phyloP scores from a whole-genome alignment of 2,113 vertebrate species.

The Dascyllus trimaculatus region DNA sequence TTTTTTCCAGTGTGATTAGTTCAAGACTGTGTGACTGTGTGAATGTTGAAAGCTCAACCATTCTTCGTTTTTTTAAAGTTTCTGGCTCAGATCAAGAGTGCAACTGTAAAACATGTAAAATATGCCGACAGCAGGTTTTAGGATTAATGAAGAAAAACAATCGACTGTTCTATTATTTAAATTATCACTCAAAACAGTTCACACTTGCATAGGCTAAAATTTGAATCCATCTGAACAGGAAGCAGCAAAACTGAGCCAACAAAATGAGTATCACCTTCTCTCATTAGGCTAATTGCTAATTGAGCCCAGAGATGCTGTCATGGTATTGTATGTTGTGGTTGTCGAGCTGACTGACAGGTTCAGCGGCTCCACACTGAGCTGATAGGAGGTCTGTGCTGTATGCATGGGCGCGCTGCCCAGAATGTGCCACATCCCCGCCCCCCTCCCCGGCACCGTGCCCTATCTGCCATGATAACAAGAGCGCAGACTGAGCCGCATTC shows the following conservation, averaged over 20 bases:
- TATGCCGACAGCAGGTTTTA: no score
- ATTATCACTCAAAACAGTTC: not conserved
- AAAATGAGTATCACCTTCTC: not conserved
- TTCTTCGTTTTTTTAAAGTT: no score
- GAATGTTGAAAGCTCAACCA: no score
- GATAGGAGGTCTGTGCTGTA: conserved; percentile 39
- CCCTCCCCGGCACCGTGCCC: conserved; percentile 50
- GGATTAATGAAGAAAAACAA: no score
- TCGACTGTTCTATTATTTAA: not conserved
- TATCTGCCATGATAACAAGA: conserved; percentile 77
- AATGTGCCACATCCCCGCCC: conserved; percentile 63
- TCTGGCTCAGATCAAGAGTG: no score
- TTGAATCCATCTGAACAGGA: not conserved
- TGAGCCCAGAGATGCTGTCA: conserved; percentile 28
- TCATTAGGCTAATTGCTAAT: conserved; percentile 21
- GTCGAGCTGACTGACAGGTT: conserved; percentile 40
- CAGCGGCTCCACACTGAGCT: conserved; percentile 36
- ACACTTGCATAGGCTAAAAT: not conserved
- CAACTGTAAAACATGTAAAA: not conserved
- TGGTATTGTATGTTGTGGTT: conserved; percentile 18
- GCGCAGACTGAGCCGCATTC: conserved; percentile 69
- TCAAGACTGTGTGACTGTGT: no score
- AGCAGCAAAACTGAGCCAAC: conserved; percentile 1
- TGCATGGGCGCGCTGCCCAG: conserved; percentile 71
- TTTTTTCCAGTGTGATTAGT: no score